Evolutionary conservation across 2,888 invertebrate species (phyloP).

Genomic region (Agrilus cyanescens): DNA sequence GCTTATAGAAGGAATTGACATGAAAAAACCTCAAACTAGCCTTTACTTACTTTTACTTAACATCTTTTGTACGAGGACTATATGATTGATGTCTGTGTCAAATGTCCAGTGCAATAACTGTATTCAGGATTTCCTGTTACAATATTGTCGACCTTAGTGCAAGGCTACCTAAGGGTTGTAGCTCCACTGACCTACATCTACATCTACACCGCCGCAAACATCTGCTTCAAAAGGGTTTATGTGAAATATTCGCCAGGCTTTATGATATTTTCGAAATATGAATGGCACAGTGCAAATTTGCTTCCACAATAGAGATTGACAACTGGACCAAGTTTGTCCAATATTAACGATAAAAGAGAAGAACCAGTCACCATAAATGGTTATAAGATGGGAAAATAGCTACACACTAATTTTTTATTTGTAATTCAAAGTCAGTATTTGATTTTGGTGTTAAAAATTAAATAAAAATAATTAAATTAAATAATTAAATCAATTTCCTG

Average conservation of each 20-base stretch:
- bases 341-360: no score
- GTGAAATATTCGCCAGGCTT: conserved; percentile 12
- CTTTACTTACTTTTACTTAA: conserved; percentile 24
- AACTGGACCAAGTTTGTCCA: no score
- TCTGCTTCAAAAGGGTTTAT: conserved; percentile 14
- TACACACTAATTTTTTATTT: no score
- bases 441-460: no score
- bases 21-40: conserved; percentile 29
- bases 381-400: no score
- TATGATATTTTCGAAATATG: conserved; percentile 14
- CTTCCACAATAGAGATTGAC: no score
- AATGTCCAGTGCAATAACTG: conserved; percentile 23
- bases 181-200: conserved; percentile 13
- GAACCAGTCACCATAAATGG: no score
- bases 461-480: no score
- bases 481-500: no score
- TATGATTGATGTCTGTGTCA: conserved; percentile 35
- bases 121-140: conserved; percentile 8
- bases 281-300: conserved; percentile 4
- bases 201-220: conserved; percentile 12
- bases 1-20: conserved; percentile 31
- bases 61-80: conserved; percentile 23
- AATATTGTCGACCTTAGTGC: conserved; percentile 9
- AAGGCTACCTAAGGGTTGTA: conserved; percentile 8
- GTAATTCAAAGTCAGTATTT: no score